phyloP scores from a whole-genome alignment of 2,113 vertebrate species.

The Myrmecophaga tridactyla region DNA sequence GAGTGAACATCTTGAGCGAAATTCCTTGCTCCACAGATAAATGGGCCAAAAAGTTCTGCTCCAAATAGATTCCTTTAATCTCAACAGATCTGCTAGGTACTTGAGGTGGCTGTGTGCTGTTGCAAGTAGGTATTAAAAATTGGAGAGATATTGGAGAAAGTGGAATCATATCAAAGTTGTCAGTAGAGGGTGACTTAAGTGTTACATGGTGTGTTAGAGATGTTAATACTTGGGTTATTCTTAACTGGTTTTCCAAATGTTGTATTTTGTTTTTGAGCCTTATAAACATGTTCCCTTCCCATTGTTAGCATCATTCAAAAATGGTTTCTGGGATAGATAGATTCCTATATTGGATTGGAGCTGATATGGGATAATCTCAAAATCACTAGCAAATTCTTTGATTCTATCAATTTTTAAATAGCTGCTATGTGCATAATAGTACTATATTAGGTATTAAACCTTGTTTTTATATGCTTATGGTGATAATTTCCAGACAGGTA shows the following conservation, averaged over 20 bases:
- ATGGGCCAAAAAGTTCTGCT: too few relatives aligned
- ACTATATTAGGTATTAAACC: background rate
- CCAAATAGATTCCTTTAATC: too few relatives aligned
- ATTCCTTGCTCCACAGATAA: too few relatives aligned
- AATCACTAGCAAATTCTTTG: background rate
- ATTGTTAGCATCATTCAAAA: background rate
- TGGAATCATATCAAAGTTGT: conserved; percentile 98
- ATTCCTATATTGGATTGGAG: background rate
- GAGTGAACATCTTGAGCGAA: too few relatives aligned
- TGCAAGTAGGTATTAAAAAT: conserved; percentile 89
- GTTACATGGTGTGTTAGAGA: conserved; percentile 91
- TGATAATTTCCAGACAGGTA: background rate
- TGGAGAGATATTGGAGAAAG: conserved; percentile 93
- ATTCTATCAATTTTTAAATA: background rate
- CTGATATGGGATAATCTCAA: background rate
- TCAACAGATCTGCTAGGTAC: too few relatives aligned
- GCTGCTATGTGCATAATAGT: background rate
- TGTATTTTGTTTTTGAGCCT: conserved; percentile 97
- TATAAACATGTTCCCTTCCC: conserved; percentile 48
- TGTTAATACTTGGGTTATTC: conserved; percentile 86
- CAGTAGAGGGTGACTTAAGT: conserved; percentile 88
- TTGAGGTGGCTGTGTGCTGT: conserved; percentile 91
- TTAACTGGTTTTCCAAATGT: conserved; percentile 93
- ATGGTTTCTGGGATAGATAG: background rate
- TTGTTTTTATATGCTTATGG: background rate